A percentile compares a stretch with the other conserved stretches of the same genome.
These are phyloP conservation scores for Eristalis intricaria DNA, from an alignment of 2,888 invertebrate species.

Conservation along the genomic window DNA sequence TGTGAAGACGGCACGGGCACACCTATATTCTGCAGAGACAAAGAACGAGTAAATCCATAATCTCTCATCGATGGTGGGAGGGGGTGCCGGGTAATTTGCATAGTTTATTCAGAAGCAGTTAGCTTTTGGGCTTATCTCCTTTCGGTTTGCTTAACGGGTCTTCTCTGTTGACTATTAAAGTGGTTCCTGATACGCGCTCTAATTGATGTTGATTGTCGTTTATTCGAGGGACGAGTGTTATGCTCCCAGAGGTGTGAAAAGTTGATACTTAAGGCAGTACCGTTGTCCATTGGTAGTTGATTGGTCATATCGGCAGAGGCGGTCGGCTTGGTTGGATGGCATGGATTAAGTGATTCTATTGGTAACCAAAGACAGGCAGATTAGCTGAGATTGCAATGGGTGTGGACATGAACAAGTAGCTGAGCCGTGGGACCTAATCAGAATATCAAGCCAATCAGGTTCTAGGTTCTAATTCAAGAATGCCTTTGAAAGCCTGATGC, in stretches of 20 bases:
- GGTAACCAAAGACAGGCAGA: too few species aligned
- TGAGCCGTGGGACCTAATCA: too few species aligned
- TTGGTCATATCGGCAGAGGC: background rate
- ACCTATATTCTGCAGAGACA: conserved; percentile 2
- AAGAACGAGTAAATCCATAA: background rate
- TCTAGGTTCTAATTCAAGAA: too few species aligned
- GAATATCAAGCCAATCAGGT: too few species aligned
- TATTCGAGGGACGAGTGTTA: background rate
- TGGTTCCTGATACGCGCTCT: conserved; percentile 1
- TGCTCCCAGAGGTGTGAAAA: background rate
- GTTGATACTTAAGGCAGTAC: background rate
- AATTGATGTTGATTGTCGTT: conserved; percentile 16
- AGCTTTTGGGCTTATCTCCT: background rate
- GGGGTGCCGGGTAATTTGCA: conserved; percentile 12
- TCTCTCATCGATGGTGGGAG: background rate
- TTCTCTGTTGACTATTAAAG: conserved; percentile 7
- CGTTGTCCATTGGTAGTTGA: background rate
- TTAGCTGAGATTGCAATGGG: too few species aligned
- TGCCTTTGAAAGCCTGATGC: too few species aligned
- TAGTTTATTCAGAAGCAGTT: conserved; percentile 27
- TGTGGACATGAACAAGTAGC: too few species aligned
- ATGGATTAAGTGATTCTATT: background rate
- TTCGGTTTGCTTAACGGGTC: conserved; percentile 5
- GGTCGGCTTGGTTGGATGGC: background rate
- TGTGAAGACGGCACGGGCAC: conserved; percentile 61